These are phyloP conservation scores for Pterostichus madidus DNA, from an alignment of 2,888 invertebrate species.

Conservation along the genomic window DNA sequence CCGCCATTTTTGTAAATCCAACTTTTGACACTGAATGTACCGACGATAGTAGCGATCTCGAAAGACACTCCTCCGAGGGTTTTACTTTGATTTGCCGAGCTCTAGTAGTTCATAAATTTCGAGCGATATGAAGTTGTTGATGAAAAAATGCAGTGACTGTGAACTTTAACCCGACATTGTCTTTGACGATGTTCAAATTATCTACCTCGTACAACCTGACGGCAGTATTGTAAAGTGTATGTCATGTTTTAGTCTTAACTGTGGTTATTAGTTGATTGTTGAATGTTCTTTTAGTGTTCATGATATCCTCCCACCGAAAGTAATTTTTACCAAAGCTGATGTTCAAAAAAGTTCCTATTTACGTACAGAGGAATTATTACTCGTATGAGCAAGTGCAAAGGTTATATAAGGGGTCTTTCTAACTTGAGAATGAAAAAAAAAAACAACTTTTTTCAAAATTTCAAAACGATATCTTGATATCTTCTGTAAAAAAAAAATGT, in stretches of 20 bases:
- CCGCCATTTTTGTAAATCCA: too few species aligned
- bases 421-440: too few species aligned
- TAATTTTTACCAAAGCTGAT: constrained; percentile 33
- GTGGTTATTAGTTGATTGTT: constrained; percentile 34
- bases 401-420: too few species aligned
- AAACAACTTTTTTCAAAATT: too few species aligned
- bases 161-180: constrained; percentile 27
- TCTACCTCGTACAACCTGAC: constrained; percentile 74
- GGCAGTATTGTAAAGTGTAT: constrained; percentile 61
- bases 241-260: constrained; percentile 39
- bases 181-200: constrained; percentile 66
- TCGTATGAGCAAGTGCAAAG: background rate
- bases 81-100: too few species aligned
- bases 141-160: constrained; percentile 41
- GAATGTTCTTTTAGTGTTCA: constrained; percentile 57
- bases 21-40: too few species aligned
- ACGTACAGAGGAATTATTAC: constrained; percentile 30
- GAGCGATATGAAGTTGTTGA: constrained; percentile 2
- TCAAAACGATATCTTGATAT: too few species aligned
- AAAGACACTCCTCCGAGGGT: too few species aligned
- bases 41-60: too few species aligned
- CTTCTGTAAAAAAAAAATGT: too few species aligned
- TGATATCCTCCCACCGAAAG: constrained; percentile 41
- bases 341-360: constrained; percentile 51
- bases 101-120: background rate